Evolutionary conservation across 2,888 invertebrate genomes (phyloP).

Genomic region (Apamea crenata): DNA sequence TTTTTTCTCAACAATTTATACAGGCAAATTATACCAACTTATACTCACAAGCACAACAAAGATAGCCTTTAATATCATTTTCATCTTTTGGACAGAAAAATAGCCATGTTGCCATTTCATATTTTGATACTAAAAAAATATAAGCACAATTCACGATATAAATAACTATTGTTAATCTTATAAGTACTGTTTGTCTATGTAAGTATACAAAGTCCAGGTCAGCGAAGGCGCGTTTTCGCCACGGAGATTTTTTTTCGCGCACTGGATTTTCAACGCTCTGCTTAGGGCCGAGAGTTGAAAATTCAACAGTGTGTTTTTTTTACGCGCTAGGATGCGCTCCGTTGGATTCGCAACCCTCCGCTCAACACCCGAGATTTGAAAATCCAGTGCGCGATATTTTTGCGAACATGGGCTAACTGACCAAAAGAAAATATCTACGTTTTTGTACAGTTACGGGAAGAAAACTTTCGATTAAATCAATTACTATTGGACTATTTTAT

Average conservation of each 20-base stretch:
- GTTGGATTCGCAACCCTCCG: no score
- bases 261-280: background rate
- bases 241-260: background rate
- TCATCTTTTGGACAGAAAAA: constrained; percentile 7
- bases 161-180: constrained; percentile 29
- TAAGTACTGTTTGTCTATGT: constrained; percentile 23
- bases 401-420: background rate
- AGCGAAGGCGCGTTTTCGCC: no score
- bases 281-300: no score
- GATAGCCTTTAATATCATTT: background rate
- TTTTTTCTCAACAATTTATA: constrained; percentile 3
- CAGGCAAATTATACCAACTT: background rate
- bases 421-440: constrained; percentile 11
- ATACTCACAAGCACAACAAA: constrained; percentile 2
- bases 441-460: constrained; percentile 15
- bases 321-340: no score
- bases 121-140: constrained; percentile 7
- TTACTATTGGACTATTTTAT: constrained; percentile 18
- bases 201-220: constrained; percentile 4
- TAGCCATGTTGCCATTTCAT: constrained; percentile 20
- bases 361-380: background rate
- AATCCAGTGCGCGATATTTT: background rate
- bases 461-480: constrained; percentile 15
- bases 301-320: no score
- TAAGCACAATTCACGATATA: constrained; percentile 19